Evolutionary conservation across 2,888 invertebrate genomes (phyloP), one percentile per base, ranked within the genome.

Genomic region (Clostera curtula): DNA sequence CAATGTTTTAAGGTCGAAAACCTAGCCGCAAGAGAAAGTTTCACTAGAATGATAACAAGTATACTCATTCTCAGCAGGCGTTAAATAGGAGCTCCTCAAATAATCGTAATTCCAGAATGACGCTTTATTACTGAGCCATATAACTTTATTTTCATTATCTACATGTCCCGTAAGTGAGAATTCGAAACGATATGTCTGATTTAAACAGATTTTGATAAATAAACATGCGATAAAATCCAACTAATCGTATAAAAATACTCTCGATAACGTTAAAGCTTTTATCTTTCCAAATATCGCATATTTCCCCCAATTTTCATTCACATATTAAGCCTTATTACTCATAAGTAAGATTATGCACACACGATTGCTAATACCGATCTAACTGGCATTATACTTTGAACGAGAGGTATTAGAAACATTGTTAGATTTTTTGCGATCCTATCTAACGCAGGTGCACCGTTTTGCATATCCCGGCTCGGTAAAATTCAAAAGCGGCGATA

Each of bases 381-480:
- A 35, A 33, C 25, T 25, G 7, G 15, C 24, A 12, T 34, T 57
- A n/a, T 59, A 56, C 56, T 37, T 31, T 18, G 33, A 12, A 54
- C 50, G 56, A 53, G 6, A 11, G 19, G 25, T 28, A 44, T 42
- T 47, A 45, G 40, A 39, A 43, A 31, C 35, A 31, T 40, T 48
- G 49, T 67, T 71, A 67, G 69, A 64, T 52, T 34, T 37, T 49
- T 44, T 46, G 53, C 18, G 48, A 49, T 48, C 7, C 4, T 31
- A 49, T 49, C 49, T 28, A 25, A 30, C 29, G 22, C 49, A 66
- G 63, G 65, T 66, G 65, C 53, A 57, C 7, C 29, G 34, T 40
- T 61, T 58, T 56, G 61, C 56, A 62, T 61, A 55, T 40, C 21
- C n/a, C n/a, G 5, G 22, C n/a, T 12, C 4, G 12, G 11, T 2